Base-by-base conservation (phyloP, 2,888 invertebrate genomes). In the Ormyrus labotus region DNA sequence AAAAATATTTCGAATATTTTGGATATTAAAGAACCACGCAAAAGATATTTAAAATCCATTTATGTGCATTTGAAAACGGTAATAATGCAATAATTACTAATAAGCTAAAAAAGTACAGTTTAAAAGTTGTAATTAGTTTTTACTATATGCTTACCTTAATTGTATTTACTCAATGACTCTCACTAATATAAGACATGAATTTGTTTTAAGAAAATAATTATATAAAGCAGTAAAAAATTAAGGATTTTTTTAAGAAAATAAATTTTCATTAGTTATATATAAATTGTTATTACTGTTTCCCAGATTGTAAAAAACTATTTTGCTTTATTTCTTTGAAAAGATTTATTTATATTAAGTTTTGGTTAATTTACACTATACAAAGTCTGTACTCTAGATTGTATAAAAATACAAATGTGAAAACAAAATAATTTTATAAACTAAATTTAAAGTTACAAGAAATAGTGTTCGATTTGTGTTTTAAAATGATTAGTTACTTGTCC, bases 161-260 rank as follows among this genome's bases (percentile, higher is more conserved):
- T 48, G 61, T 78, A 75, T 55, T 65, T 70, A 75, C 47, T 11
- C 60, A 10, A 53, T 67, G n/a, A 55, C 64, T 60, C 68, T 73
- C 34, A 45, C 10, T 53, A 19, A 55, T 58, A 67, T 71, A 58
- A 47, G 34, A 65, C 58, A 70, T 19, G 64, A 19, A 58, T 13
- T 65, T 74, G 47, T 60, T 64, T 64, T 68, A 78, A 74, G 57
- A 80, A 65, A 48, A 71, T 61, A 48, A 80, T 64, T 70, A 19
- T 53, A 47, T 64, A 65, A 60, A 60, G 80, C 71, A 80, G 71
- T 80, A 75, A 67, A 68, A 75, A 67, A 64, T 19, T 34, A 6
- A 73, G 45, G 34, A 53, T 71, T 80, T 80, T 80, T 80, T 58
- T 68, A 67, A 57, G 8, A 76, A 72, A 76, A 72, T 72, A 80